These are phyloP conservation scores for Watsonalla cultraria DNA, from an alignment of 2,888 invertebrate genomes.

Conservation along the genomic window DNA sequence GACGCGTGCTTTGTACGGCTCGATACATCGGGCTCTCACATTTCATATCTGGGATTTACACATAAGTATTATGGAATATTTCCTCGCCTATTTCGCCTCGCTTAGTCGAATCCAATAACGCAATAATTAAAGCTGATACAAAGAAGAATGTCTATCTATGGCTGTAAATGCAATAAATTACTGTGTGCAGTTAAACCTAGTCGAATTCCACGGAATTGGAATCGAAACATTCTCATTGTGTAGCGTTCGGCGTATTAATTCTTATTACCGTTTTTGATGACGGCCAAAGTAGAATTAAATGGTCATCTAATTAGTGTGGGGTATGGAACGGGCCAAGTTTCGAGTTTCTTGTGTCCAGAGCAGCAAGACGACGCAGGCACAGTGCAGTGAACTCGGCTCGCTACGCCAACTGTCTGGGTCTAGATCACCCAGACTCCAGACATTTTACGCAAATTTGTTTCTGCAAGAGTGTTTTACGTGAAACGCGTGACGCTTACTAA, in stretches of 20 bases:
- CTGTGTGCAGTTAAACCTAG: background rate
- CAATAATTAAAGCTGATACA: no score
- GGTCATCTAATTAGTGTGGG: conserved; percentile 16
- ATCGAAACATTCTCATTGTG: conserved; percentile 2
- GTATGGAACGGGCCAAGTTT: conserved; percentile 12
- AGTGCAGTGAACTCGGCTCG: conserved; percentile 35
- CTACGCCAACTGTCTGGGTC: conserved; percentile 29
- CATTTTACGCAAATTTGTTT: conserved; percentile 25
- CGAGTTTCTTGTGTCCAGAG: conserved; percentile 22
- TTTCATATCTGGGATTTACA: background rate
- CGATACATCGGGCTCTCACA: background rate
- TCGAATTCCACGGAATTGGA: background rate
- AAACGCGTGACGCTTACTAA: conserved; percentile 2
- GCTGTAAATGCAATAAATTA: background rate
- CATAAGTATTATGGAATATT: no score
- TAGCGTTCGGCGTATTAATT: background rate
- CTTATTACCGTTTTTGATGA: conserved; percentile 6
- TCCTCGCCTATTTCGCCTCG: no score
- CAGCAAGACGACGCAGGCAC: conserved; percentile 12
- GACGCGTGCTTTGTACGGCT: background rate
- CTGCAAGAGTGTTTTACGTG: background rate
- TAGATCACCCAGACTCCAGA: conserved; percentile 32
- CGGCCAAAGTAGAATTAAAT: conserved; percentile 8
- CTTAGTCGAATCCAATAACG: no score
- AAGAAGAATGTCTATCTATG: no score